Conservation (phyloP, 2,888 invertebrate genomes). For the Eristalinus sepulchralis region DNA sequence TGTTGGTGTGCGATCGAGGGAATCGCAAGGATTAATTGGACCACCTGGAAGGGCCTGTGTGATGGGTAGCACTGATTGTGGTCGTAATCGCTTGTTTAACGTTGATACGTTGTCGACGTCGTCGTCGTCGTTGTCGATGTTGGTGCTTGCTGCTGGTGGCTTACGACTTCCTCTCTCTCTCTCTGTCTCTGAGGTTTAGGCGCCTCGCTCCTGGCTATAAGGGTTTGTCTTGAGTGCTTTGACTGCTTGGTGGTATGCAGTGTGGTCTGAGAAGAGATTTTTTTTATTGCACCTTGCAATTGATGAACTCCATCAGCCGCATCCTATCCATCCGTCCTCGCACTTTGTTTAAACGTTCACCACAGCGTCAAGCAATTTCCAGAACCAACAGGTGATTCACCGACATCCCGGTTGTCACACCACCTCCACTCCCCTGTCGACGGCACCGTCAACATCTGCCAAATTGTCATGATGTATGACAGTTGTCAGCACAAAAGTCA, state of each 20-base stretch:
- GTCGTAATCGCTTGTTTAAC: slow-evolving; percentile 69
- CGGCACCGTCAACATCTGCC: slow-evolving; percentile 10
- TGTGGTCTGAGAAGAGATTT: too few species aligned
- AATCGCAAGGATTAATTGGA: slow-evolving; percentile 71
- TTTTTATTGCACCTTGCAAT: too few species aligned
- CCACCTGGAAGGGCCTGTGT: slow-evolving; percentile 69
- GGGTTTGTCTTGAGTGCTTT: slow-evolving; percentile 17
- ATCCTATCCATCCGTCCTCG: too few species aligned
- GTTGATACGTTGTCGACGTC: slow-evolving; percentile 61
- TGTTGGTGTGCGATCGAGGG: slow-evolving; percentile 42
- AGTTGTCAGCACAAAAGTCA: slow-evolving; percentile 71
- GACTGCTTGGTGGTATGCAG: too few species aligned
- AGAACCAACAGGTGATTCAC: slow-evolving; percentile 67
- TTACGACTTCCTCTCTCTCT: not conserved
- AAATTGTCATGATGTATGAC: slow-evolving; percentile 68
- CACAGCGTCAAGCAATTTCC: slow-evolving; percentile 40
- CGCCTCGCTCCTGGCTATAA: slow-evolving; percentile 21
- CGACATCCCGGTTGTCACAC: not conserved
- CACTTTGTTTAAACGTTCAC: too few species aligned
- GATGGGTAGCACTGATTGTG: slow-evolving; percentile 72
- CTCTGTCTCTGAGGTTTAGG: slow-evolving; percentile 6
- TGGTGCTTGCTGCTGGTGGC: slow-evolving; percentile 35
- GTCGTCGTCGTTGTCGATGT: slow-evolving; percentile 1
- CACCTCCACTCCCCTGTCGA: slow-evolving; percentile 8
- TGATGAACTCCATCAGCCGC: too few species aligned